A percentile compares a stretch with the other conserved stretches of the same genome.
phyloP scores from a whole-genome alignment of 1,140 invertebrate genomes.

The Chymomyza costata region DNA sequence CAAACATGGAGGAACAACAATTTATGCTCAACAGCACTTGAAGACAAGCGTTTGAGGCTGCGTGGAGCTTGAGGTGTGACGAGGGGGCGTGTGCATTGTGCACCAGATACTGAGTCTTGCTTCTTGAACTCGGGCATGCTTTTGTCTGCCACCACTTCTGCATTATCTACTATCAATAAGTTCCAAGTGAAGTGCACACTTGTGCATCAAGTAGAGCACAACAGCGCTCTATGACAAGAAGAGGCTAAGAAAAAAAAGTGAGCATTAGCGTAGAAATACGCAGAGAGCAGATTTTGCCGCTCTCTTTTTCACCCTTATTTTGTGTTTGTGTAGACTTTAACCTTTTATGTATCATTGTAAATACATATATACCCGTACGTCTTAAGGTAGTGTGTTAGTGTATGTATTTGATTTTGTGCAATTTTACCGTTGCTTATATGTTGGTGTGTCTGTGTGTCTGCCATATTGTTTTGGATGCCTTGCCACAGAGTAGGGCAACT shows the following conservation, averaged over 20 bases:
- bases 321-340: conserved; percentile 61
- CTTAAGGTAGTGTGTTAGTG: not conserved
- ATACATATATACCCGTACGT: conserved; percentile 10
- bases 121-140: conserved; percentile 33
- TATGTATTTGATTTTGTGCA: conserved; percentile 6
- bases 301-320: not conserved
- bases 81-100: conserved; percentile 10
- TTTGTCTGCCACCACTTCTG: conserved; percentile 67
- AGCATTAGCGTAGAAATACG: conserved; percentile 5
- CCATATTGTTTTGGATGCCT: conserved; percentile 63
- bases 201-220: conserved; percentile 68
- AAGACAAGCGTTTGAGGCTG: conserved; percentile 56
- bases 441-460: conserved; percentile 26
- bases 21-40: conserved; percentile 72
- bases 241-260: conserved; percentile 3
- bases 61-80: conserved; percentile 26
- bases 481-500: too few species aligned
- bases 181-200: conserved; percentile 71
- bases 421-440: not conserved
- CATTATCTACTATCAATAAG: conserved; percentile 73
- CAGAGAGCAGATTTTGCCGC: conserved; percentile 43
- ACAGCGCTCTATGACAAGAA: conserved; percentile 52
- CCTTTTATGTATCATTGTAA: too few species aligned
- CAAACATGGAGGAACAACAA: conserved; percentile 73
- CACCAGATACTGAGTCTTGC: conserved; percentile 2